Evolutionary conservation across 2,888 invertebrate genomes (phyloP).

Genomic region (Tachystola acroxantha): DNA sequence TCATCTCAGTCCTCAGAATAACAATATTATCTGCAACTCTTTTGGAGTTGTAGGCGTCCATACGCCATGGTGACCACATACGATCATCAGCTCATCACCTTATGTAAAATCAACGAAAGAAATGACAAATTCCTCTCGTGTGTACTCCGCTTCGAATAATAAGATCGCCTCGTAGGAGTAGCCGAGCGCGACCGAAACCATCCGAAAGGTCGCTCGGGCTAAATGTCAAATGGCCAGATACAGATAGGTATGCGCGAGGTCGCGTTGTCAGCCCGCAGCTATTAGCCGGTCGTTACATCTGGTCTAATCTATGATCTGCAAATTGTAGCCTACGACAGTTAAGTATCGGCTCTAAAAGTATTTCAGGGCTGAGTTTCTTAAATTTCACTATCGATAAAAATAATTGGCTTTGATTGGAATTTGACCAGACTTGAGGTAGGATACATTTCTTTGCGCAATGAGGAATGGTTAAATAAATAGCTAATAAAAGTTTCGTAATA

Average conservation of each 20-base stretch:
- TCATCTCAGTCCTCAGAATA: too few relatives aligned
- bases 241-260: slow-evolving; percentile 40
- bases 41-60: too few relatives aligned
- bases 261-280: slow-evolving; percentile 43
- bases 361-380: background rate
- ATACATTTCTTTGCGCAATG: too few relatives aligned
- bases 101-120: too few relatives aligned
- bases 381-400: background rate
- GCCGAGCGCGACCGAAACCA: slow-evolving; percentile 50
- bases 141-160: slow-evolving; percentile 37
- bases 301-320: slow-evolving; percentile 18
- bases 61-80: too few relatives aligned
- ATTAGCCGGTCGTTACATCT: slow-evolving; percentile 4
- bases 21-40: too few relatives aligned
- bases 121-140: background rate
- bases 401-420: too few relatives aligned
- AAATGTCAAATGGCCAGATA: slow-evolving; percentile 53
- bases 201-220: slow-evolving; percentile 63
- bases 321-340: slow-evolving; percentile 13
- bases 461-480: too few relatives aligned
- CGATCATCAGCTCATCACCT: too few relatives aligned
- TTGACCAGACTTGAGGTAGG: too few relatives aligned
- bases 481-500: too few relatives aligned
- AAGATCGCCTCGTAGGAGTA: slow-evolving; percentile 53
- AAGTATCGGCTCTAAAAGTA: background rate